Evolutionary conservation across 2,888 invertebrate species (phyloP), one percentile per base, ranked within the genome.

Genomic region (Ormyrus labotus): DNA sequence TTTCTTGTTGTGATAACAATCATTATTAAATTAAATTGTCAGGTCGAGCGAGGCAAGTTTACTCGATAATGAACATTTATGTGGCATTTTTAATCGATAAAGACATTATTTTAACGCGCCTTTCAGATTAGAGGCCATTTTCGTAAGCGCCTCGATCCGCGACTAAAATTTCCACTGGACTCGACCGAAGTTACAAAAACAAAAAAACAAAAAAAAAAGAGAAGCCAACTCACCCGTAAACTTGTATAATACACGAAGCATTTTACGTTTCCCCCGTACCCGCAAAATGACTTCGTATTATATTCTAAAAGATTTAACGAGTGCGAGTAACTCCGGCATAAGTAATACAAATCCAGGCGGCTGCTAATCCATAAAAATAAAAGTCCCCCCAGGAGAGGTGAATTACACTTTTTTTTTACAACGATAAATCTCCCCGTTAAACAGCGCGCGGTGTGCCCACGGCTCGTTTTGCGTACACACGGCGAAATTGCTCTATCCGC

Each of bases 401-500:
- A 77, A 64, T 64, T 48, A 63, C 34, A 64, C 51, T 74, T 67
- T 58, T 51, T 50, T 74, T 67, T 58, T 51, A 34, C 63, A 11
- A n/a, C 50, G 5, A 61, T 51, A 76, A 55, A 47, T 58, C 63
- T 55, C 19, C 50, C 34, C 70, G 50, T 34, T 55, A 63, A 60
- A 13, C 60, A 48, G 13, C 53, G n/a, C 13, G 7, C 53, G 64
- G 53, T 55, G 53, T 47, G n/a, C 13, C 34, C 19, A 55, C 9
- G n/a, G 2, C 60, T 60, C 53, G 9, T 69, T 61, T 34, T 76
- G 58, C 68, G 53, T 61, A 61, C 51, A 61, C 19, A 48, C 50
- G 6, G 13, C 34, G 45, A 50, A 65, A 65, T 58, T 70, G 57
- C 69, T 45, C 58, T 70, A 51, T 77, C 51, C 51, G 19, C 13